Evolutionary conservation across 2,113 vertebrate genomes (phyloP).

Genomic region (Orthonyx spaldingii): DNA sequence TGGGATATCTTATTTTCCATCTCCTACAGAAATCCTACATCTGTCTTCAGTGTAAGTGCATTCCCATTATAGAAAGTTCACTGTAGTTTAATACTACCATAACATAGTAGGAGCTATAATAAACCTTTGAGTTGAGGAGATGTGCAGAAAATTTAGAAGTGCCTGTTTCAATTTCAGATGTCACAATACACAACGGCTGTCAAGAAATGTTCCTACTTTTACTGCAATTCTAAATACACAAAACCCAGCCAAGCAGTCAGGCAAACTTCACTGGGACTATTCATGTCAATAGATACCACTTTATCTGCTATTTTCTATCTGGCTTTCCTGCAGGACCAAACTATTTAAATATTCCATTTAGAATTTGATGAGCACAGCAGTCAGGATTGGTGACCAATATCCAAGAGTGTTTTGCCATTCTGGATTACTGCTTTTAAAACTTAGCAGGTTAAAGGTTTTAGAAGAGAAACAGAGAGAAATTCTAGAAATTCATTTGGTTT

Average conservation of each 20-base stretch:
- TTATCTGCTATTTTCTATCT: not conserved
- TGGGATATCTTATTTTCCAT: not conserved
- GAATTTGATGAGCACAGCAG: not conserved
- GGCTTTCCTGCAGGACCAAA: not conserved
- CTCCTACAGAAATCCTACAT: not conserved
- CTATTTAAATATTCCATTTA: not conserved
- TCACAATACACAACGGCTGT: not conserved
- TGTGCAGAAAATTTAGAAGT: not conserved
- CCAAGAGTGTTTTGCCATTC: not conserved
- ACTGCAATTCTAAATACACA: conserved; percentile 18
- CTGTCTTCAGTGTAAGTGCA: not conserved
- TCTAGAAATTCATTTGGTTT: not conserved
- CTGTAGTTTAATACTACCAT: not conserved
- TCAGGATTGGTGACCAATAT: not conserved
- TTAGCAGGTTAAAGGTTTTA: not conserved
- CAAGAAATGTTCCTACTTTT: conserved; percentile 5
- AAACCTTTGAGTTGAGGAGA: conserved; percentile 1
- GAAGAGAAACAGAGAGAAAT: not conserved
- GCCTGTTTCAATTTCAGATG: conserved; percentile 15
- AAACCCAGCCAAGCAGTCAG: not conserved
- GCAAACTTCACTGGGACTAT: not conserved
- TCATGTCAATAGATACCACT: not conserved
- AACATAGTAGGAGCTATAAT: not conserved
- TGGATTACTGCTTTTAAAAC: not conserved
- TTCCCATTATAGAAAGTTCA: not conserved